Conservation (phyloP, 1,140 invertebrate genomes). For the Solen grandis region DNA sequence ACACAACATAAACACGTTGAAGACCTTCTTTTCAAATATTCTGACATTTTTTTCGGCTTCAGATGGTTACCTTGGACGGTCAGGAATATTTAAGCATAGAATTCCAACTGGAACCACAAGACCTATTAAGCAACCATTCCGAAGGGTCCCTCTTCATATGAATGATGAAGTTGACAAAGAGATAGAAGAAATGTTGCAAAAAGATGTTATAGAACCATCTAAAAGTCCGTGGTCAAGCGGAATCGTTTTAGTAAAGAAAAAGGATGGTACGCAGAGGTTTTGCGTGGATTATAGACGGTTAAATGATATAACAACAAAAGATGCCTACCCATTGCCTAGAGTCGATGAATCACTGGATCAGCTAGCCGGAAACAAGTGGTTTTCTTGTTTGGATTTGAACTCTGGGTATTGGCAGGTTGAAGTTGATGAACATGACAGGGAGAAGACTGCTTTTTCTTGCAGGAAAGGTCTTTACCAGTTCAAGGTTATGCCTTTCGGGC, state of each 20-base stretch:
- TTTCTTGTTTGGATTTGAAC: constrained; percentile 31
- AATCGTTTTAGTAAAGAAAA: constrained; percentile 76
- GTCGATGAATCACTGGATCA: constrained; percentile 48
- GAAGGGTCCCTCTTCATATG: constrained; percentile 37
- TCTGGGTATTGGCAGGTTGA: constrained; percentile 42
- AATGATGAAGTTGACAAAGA: constrained; percentile 16
- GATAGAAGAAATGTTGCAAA: constrained; percentile 48
- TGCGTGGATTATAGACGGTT: constrained; percentile 81
- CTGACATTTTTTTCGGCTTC: constrained; percentile 41
- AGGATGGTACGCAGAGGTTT: constrained; percentile 79
- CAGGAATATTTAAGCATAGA: constrained; percentile 30
- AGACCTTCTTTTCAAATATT: constrained; percentile 36
- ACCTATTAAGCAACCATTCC: constrained; percentile 41
- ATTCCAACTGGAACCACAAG: constrained; percentile 49
- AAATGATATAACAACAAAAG: constrained; percentile 58
- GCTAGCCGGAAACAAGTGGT: constrained; percentile 44
- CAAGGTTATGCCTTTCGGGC: constrained; percentile 59
- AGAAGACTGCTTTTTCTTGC: constrained; percentile 27
- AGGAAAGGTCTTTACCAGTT: constrained; percentile 53
- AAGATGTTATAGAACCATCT: constrained; percentile 49
- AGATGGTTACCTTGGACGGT: constrained; percentile 48
- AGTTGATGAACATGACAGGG: constrained; percentile 24
- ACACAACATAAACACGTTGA: constrained; percentile 5
- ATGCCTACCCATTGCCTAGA: constrained; percentile 49
- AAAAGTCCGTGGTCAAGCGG: constrained; percentile 55